Percentiles rank a stretch among this genome's conserved stretches.
These are phyloP conservation scores for Hybos culiciformis DNA, from an alignment of 2,888 invertebrate species.

Conservation along the genomic window DNA sequence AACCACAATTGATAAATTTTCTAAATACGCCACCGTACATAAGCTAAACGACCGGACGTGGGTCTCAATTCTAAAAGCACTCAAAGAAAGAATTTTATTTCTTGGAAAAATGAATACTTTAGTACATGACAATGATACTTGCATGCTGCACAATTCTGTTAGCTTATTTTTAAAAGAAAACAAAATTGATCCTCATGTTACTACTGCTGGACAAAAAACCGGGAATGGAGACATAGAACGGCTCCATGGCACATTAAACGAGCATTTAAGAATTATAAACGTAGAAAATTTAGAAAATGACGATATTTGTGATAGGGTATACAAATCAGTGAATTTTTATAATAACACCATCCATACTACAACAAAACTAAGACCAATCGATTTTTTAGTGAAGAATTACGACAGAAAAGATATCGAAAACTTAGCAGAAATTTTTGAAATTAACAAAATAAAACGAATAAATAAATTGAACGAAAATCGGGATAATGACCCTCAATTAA, in stretches of 20 bases:
- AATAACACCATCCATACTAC: background rate
- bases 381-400: background rate
- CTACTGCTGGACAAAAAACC: no score
- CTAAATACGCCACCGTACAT: conserved; percentile 2
- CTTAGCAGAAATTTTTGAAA: background rate
- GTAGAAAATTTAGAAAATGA: background rate
- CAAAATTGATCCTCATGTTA: background rate
- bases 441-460: no score
- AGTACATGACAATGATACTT: no score
- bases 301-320: background rate
- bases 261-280: no score
- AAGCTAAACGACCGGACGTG: conserved; percentile 1
- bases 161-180: conserved; percentile 4
- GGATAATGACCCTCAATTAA: background rate
- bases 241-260: no score
- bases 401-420: background rate
- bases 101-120: no score
- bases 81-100: conserved; percentile 8
- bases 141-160: no score
- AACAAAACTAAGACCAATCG: background rate
- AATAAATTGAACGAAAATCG: no score
- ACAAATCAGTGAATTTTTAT: background rate
- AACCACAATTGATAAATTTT: conserved; percentile 3
- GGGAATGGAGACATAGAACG: no score
- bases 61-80: conserved; percentile 5